These are phyloP conservation scores for Nothobranchius kuhntae DNA, from an alignment of 2,113 vertebrate genomes.

Conservation along the genomic window DNA sequence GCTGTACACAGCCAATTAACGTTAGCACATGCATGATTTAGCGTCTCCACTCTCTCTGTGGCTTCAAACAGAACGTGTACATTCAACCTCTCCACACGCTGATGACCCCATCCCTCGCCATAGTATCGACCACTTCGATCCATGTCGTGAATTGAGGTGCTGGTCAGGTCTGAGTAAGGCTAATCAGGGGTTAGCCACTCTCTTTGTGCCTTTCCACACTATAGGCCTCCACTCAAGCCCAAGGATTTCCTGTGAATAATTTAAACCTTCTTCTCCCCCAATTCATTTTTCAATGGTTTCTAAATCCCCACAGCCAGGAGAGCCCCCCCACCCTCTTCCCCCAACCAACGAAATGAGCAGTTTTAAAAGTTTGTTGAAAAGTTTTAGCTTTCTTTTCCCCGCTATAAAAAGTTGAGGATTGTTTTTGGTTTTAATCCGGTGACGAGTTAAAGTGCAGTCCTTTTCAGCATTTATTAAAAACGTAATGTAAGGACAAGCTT, in stretches of 20 bases:
- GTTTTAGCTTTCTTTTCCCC: constrained; percentile 24
- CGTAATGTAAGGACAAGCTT: constrained; percentile 41
- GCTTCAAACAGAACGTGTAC: constrained; percentile 58
- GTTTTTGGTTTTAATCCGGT: constrained; percentile 24
- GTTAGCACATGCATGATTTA: constrained; percentile 79
- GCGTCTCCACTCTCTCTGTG: constrained; percentile 60
- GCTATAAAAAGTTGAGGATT: constrained; percentile 25
- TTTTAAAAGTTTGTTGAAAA: constrained; percentile 53
- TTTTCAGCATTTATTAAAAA: constrained; percentile 38
- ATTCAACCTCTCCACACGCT: constrained; percentile 50
- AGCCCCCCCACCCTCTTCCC: constrained; percentile 4
- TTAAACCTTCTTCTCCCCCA: constrained; percentile 68
- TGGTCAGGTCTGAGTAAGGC: constrained; percentile 69
- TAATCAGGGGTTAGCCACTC: constrained; percentile 61
- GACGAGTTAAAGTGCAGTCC: constrained; percentile 27
- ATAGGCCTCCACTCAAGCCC: constrained; percentile 58
- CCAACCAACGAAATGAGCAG: constrained; percentile 9
- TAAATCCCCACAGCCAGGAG: constrained; percentile 57
- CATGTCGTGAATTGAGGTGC: constrained; percentile 68
- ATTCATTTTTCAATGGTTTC: constrained; percentile 77
- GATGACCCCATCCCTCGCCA: constrained; percentile 24
- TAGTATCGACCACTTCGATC: constrained; percentile 73
- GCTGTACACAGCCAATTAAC: constrained; percentile 77
- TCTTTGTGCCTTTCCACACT: constrained; percentile 66
- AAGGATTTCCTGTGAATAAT: constrained; percentile 75